phyloP scores from a whole-genome alignment of 2,797 vertebrate genomes.

The Microctenopoma lineatum region DNA sequence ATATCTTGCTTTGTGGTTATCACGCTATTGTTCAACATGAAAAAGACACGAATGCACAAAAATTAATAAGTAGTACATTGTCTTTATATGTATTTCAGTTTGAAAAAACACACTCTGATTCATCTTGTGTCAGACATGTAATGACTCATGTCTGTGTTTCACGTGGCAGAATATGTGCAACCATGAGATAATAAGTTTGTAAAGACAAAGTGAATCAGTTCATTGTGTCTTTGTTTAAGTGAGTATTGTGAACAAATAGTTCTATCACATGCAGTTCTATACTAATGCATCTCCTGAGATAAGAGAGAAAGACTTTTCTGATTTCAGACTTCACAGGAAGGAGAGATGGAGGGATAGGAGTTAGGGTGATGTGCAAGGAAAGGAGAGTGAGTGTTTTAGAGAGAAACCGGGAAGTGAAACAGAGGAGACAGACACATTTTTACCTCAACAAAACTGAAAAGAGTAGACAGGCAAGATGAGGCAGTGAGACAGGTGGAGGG shows the following conservation, averaged over 20 bases:
- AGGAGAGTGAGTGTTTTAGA: constrained; percentile 12
- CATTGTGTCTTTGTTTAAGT: background rate
- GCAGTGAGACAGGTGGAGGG: constrained; percentile 58
- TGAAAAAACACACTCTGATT: background rate
- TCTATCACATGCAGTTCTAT: constrained; percentile 55
- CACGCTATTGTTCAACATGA: too few species aligned
- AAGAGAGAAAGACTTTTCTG: constrained; percentile 29
- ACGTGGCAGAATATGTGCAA: background rate
- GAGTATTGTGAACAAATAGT: constrained; percentile 12
- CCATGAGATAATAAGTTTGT: constrained; percentile 9
- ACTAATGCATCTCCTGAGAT: constrained; percentile 40
- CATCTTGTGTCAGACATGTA: background rate
- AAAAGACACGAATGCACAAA: background rate
- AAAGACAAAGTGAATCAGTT: background rate
- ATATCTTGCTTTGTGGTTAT: too few species aligned
- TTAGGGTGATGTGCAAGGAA: constrained; percentile 29
- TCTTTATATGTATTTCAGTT: background rate
- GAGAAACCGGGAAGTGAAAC: constrained; percentile 8
- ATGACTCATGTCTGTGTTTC: constrained; percentile 18
- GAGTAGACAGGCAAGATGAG: constrained; percentile 31
- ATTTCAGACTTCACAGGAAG: constrained; percentile 26
- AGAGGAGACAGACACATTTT: constrained; percentile 34
- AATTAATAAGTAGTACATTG: background rate
- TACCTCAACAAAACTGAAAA: constrained; percentile 27
- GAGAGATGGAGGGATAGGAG: constrained; percentile 34